Conservation (phyloP, 2,797 vertebrate genomes). For the Anguilla megastoma region DNA sequence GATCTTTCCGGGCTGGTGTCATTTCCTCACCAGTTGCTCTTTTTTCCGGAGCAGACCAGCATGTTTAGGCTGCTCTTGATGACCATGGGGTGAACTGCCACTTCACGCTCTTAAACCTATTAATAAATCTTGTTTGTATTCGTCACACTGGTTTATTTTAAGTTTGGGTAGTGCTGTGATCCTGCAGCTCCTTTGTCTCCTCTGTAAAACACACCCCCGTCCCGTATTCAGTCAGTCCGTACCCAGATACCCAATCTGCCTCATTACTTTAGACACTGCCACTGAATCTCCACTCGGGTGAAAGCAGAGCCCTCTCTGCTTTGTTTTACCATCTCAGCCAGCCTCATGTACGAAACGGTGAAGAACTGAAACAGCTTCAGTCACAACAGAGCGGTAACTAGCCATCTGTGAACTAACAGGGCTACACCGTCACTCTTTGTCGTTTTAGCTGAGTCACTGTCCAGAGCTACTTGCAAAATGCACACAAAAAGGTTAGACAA, state of each 20-base stretch:
- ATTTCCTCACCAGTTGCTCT: neutral
- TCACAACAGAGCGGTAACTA: neutral
- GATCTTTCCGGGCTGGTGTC: neutral
- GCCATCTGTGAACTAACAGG: neutral
- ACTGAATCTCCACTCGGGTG: neutral
- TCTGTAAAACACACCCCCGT: neutral
- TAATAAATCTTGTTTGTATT: neutral
- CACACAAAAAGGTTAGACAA: neutral
- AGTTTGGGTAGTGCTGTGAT: neutral
- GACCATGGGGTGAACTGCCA: neutral
- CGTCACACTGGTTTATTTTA: neutral
- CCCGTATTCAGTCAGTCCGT: neutral
- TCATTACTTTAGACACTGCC: conserved; percentile 3
- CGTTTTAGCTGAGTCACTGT: neutral
- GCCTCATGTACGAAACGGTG: neutral
- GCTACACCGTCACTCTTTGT: neutral
- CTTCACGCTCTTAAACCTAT: neutral
- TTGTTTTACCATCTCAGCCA: neutral
- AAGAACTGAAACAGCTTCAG: neutral
- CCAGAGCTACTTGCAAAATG: neutral
- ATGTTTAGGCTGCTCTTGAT: neutral
- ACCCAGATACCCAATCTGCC: conserved; percentile 3
- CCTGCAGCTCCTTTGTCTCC: neutral
- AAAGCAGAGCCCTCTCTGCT: conserved; percentile 16
- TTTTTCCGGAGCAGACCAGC: neutral